Evolutionary conservation across 2,797 vertebrate species (phyloP).

Genomic region (Kryptopterus vitreolus): DNA sequence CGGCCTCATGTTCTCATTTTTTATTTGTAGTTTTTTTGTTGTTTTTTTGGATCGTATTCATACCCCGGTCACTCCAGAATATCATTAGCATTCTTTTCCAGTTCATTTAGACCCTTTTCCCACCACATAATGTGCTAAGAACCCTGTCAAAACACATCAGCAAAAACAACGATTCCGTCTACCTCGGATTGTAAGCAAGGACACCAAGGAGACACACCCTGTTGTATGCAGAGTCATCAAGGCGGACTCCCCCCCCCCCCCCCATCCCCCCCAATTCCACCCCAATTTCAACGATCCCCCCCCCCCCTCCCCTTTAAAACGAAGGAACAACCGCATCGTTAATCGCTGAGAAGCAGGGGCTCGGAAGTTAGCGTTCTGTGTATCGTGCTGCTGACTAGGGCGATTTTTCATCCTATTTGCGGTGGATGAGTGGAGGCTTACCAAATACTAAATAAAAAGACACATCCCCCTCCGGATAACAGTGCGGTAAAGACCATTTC

Average conservation of each 20-base stretch:
- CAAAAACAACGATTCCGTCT: neutral
- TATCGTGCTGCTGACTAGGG: conserved; percentile 23
- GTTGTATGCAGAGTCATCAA: conserved; percentile 28
- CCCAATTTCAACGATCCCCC: no score
- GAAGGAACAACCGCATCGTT: conserved; percentile 36
- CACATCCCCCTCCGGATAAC: conserved; percentile 3
- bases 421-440: conserved; percentile 17
- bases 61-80: conserved; percentile 2
- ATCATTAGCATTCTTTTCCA: conserved; percentile 9
- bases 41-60: no score
- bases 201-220: conserved; percentile 17
- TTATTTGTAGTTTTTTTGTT: no score
- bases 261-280: conserved; percentile 12
- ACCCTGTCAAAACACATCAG: conserved; percentile 24
- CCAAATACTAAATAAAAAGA: conserved; percentile 27
- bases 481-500: conserved; percentile 13
- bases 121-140: conserved; percentile 14
- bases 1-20: conserved; percentile 1
- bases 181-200: neutral
- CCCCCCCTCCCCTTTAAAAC: conserved; percentile 9
- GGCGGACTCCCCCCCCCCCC: neutral
- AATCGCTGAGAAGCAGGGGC: conserved; percentile 15
- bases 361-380: conserved; percentile 26
- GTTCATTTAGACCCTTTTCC: conserved; percentile 13
- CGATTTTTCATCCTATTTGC: conserved; percentile 40